phyloP scores from a whole-genome alignment of 2,888 invertebrate species.

The Caenorhabditis parvicauda region DNA sequence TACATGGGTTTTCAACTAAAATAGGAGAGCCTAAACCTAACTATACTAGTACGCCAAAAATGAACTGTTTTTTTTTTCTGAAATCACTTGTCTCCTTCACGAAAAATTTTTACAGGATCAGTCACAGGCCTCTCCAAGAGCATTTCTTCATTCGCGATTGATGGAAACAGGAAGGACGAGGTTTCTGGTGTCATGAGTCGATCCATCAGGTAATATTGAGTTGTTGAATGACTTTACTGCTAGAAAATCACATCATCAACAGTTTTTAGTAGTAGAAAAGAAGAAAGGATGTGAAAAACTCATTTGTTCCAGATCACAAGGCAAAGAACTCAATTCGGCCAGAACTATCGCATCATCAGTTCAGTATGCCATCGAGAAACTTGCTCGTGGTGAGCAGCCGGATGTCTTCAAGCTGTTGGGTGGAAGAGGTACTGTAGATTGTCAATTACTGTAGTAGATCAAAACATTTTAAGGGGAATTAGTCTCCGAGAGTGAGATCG shows the following conservation, averaged over 20 bases:
- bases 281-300: too few relatives aligned
- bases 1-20: too few relatives aligned
- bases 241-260: too few relatives aligned
- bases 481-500: slow-evolving; percentile 37
- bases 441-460: not conserved
- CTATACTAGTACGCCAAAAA: too few relatives aligned
- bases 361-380: slow-evolving; percentile 23
- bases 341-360: slow-evolving; percentile 5
- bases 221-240: too few relatives aligned
- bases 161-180: slow-evolving; percentile 24
- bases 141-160: slow-evolving; percentile 34
- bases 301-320: too few relatives aligned
- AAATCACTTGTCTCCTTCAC: too few relatives aligned
- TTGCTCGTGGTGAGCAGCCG: slow-evolving; percentile 22
- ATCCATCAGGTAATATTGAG: slow-evolving; percentile 25
- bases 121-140: slow-evolving; percentile 35
- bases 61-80: too few relatives aligned
- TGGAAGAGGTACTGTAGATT: slow-evolving; percentile 8
- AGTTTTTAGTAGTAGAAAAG: too few relatives aligned
- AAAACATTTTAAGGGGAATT: slow-evolving; percentile 19
- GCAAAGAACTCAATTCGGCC: too few relatives aligned
- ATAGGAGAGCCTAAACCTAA: too few relatives aligned
- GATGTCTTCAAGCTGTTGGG: slow-evolving; percentile 22
- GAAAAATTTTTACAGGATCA: too few relatives aligned
- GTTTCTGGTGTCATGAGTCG: slow-evolving; percentile 36